These are phyloP conservation scores for Threskiornis aethiopicus DNA, from an alignment of 2,797 vertebrate genomes.

Conservation along the genomic window DNA sequence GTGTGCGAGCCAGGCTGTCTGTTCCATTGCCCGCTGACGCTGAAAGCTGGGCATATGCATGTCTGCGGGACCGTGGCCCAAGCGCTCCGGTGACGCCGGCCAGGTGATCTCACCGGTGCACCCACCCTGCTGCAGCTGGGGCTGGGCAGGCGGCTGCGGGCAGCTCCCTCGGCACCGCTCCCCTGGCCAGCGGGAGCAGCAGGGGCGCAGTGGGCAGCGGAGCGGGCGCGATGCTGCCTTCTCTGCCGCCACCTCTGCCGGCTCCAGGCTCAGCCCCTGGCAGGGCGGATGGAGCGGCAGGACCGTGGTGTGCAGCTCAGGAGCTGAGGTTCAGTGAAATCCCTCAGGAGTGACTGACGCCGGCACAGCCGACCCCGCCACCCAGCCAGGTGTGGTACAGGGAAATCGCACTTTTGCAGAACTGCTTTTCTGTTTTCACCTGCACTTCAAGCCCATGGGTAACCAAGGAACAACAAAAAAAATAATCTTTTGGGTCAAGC, in stretches of 20 bases:
- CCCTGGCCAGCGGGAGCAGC: rapidly evolving
- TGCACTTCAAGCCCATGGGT: neutral
- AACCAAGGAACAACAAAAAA: neutral
- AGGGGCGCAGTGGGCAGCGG: rapidly evolving
- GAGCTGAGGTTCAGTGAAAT: neutral
- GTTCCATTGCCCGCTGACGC: rapidly evolving
- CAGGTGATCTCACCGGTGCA: neutral
- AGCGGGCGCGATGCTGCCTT: rapidly evolving
- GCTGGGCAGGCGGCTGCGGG: neutral
- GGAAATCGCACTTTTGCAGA: neutral
- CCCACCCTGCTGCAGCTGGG: neutral
- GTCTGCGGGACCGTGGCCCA: rapidly evolving
- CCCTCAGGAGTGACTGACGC: too few relatives aligned
- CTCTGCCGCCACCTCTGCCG: neutral
- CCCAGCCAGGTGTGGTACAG: rapidly evolving
- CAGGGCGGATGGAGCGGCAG: neutral
- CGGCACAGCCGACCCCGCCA: rapidly evolving
- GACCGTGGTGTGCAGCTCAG: neutral
- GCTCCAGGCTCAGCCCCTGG: neutral
- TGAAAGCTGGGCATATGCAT: rapidly evolving
- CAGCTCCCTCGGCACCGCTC: neutral
- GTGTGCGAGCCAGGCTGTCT: neutral
- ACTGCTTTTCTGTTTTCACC: neutral
- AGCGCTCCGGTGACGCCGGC: rapidly evolving
- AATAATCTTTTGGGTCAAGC: neutral